Evolutionary conservation across 2,113 vertebrate species (phyloP).

Genomic region (Apteryx owenii): DNA sequence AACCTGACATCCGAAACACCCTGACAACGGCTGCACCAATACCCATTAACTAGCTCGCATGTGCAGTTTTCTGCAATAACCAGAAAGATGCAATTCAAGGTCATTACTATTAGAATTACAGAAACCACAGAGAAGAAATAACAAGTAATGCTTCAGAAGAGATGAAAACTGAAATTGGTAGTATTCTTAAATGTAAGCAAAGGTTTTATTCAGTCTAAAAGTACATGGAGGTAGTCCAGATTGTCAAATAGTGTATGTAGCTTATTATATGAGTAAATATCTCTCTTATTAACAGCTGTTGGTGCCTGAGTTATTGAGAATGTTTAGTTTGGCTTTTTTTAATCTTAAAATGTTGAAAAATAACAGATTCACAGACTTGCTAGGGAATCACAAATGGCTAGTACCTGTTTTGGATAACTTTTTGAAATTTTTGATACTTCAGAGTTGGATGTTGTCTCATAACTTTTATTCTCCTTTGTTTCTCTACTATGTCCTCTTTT

Average conservation of each 20-base stretch:
- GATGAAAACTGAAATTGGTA: neutral
- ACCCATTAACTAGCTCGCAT: neutral
- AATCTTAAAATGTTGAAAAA: neutral
- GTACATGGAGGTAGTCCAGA: neutral
- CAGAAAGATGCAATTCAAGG: conserved; percentile 1
- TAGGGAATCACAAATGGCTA: neutral
- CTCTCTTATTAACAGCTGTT: neutral
- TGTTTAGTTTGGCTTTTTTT: neutral
- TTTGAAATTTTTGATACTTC: neutral
- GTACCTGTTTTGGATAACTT: neutral
- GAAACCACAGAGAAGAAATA: neutral
- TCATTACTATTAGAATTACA: neutral
- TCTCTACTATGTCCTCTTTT: neutral
- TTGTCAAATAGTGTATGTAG: neutral
- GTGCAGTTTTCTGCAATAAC: neutral
- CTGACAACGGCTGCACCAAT: neutral
- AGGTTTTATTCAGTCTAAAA: neutral
- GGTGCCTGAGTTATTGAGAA: neutral
- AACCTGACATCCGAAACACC: neutral
- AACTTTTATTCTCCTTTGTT: neutral
- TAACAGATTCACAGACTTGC: neutral
- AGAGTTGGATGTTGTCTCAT: neutral
- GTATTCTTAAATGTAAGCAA: neutral
- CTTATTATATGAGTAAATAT: neutral
- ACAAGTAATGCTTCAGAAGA: neutral